Conservation (phyloP, 2,888 invertebrate species). For the Toxonevra muliebris region DNA sequence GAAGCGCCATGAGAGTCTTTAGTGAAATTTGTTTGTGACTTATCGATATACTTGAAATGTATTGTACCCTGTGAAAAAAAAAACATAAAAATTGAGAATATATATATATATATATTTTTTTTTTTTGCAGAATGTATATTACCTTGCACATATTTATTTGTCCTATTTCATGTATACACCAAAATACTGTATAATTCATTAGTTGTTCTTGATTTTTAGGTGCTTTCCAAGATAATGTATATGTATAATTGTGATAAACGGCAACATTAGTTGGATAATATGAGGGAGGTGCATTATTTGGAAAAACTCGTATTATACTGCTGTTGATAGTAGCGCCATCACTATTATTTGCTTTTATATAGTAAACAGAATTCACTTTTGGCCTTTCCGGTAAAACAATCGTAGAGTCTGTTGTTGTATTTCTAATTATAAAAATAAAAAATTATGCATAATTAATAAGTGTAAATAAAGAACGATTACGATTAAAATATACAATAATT, state of each 20-base stretch:
- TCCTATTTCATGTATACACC: constrained; percentile 72
- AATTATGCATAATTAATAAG: too few relatives aligned
- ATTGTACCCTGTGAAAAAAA: constrained; percentile 66
- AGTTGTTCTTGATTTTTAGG: constrained; percentile 62
- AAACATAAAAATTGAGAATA: background rate
- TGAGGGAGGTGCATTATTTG: too few relatives aligned
- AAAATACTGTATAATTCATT: constrained; percentile 80
- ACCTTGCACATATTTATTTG: constrained; percentile 70
- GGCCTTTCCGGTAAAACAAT: too few relatives aligned
- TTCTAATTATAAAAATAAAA: too few relatives aligned
- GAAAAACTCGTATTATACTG: constrained; percentile 37
- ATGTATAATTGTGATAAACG: constrained; percentile 76
- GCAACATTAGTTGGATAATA: constrained; percentile 49
- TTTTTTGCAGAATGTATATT: constrained; percentile 15
- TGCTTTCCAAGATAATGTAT: constrained; percentile 77
- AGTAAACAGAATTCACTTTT: constrained; percentile 5
- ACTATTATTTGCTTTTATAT: constrained; percentile 40
- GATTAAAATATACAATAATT: too few relatives aligned
- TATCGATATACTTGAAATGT: constrained; percentile 68
- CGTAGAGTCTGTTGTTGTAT: too few relatives aligned
- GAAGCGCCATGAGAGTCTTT: constrained; percentile 67
- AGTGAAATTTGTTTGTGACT: constrained; percentile 46
- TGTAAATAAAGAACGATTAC: too few relatives aligned
- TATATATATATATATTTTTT: background rate
- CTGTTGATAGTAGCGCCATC: constrained; percentile 34